Base-by-base conservation (phyloP, 2,888 invertebrate species). In the Caenorhabditis panamensis region DNA sequence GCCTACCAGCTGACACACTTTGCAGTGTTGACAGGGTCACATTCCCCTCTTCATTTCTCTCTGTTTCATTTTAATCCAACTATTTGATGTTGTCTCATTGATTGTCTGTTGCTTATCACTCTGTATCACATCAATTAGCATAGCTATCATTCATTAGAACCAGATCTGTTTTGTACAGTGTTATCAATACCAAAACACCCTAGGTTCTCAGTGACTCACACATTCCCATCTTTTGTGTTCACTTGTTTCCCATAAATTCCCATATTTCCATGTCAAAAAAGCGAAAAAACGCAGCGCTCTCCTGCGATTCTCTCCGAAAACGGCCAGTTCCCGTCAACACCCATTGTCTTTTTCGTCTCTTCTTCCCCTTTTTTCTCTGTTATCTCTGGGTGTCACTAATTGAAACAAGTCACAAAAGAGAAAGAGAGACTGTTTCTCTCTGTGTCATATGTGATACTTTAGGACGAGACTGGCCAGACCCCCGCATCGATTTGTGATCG, bases 371-470 rank as follows among this genome's bases (percentile, higher is more conserved):
- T 2, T 41, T 49, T 49, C 20, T 49, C 49, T 49, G 22, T 20
- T 22, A 18, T 20, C 49, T 49, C 49, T 41, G 41, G 4, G 31
- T 41, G 13, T 41, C 41, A 16, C 41, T 49, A 49, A 49, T 49
- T 49, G 49, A 22, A 49, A 44, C 18, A 22, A 13, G 49, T 20
- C 49, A 49, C 22, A 41, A 16, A n/a, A n/a, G n/a, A n/a, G n/a
- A n/a, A n/a, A n/a, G n/a, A 36, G 5, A 36, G 9, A 16, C 44
- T 44, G n/a, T 44, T 16, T 44, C 44, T 41, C 41, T 41, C 16
- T 41, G n/a, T 41, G 9, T 41, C 41, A 41, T 41, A 41, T 13
- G 41, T 49, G 49, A 49, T 49, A 49, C 49, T 49, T 49, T 49
- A 18, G 49, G 49, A 16, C 41, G 13, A 41, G 13, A 41, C 41